Percentiles rank a stretch among this genome's conserved stretches.
These are phyloP conservation scores for Malthinus flaveolus DNA, from an alignment of 2,888 invertebrate genomes.

Conservation along the genomic window DNA sequence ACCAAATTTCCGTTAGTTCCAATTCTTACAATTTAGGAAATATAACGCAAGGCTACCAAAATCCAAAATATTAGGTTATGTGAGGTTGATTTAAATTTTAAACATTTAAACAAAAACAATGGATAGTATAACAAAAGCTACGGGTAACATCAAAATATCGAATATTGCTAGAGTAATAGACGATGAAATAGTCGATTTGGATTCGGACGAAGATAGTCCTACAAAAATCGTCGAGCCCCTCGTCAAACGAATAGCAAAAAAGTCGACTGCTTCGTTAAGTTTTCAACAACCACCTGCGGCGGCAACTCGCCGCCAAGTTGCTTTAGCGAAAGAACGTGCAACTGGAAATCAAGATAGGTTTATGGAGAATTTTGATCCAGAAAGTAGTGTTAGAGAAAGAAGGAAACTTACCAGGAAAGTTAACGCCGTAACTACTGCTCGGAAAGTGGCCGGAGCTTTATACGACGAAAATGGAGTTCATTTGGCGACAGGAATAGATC, in stretches of 20 bases:
- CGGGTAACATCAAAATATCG: conserved; percentile 2
- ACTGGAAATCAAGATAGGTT: conserved; percentile 40
- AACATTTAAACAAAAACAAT: neutral
- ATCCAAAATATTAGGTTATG: no score
- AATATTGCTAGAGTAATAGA: neutral
- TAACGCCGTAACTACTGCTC: conserved; percentile 53
- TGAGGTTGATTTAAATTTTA: no score
- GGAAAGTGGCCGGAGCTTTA: conserved; percentile 59
- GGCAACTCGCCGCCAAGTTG: conserved; percentile 28
- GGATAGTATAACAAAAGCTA: neutral
- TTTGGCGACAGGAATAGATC: conserved; percentile 65
- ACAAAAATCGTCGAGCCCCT: neutral
- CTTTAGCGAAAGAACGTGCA: conserved; percentile 26
- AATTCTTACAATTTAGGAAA: no score
- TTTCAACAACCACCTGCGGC: conserved; percentile 15
- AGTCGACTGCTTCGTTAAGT: conserved; percentile 27
- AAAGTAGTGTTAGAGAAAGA: conserved; percentile 76
- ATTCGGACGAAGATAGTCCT: conserved; percentile 18
- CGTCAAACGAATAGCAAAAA: conserved; percentile 31
- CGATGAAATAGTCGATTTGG: conserved; percentile 11
- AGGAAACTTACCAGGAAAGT: conserved; percentile 74
- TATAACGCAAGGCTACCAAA: no score
- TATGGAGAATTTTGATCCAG: conserved; percentile 73
- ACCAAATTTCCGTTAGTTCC: no score
- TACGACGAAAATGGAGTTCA: conserved; percentile 75